A percentile compares a stretch with the other conserved stretches of the same genome.
phyloP scores from a whole-genome alignment of 2,888 invertebrate species.

The Melipona bicolor region DNA sequence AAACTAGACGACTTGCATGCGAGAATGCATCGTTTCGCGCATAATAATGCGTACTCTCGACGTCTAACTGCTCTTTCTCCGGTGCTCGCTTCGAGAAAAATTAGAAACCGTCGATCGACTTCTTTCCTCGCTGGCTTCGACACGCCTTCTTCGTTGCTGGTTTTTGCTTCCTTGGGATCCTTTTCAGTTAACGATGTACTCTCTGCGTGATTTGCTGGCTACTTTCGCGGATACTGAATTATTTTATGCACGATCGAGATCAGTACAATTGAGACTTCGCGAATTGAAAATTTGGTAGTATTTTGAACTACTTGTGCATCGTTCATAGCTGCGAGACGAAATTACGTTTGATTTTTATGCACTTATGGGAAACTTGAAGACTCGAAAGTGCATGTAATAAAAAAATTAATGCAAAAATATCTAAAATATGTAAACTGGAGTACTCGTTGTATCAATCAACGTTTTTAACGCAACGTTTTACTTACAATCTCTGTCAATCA shows the following conservation, averaged over 20 bases:
- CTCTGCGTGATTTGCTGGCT: too few relatives aligned
- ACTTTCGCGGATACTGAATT: neutral
- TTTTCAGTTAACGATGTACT: neutral
- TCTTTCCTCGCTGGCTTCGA: neutral
- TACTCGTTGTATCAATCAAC: too few relatives aligned
- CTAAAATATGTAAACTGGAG: too few relatives aligned
- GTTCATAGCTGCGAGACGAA: too few relatives aligned
- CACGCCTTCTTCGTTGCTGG: neutral
- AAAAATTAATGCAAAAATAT: too few relatives aligned
- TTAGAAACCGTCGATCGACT: constrained; percentile 42
- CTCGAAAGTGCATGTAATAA: too few relatives aligned
- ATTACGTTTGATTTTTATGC: too few relatives aligned
- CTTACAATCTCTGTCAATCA: too few relatives aligned
- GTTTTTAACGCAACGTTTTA: too few relatives aligned
- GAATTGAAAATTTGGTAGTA: neutral
- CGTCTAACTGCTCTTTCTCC: neutral
- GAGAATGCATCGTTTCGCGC: constrained; percentile 44
- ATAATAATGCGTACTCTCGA: constrained; percentile 37
- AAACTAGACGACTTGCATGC: constrained; percentile 41
- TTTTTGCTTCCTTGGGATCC: neutral
- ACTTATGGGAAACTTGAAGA: too few relatives aligned
- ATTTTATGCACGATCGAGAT: neutral
- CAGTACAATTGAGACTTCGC: too few relatives aligned
- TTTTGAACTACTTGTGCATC: too few relatives aligned
- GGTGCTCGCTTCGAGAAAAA: neutral